These are phyloP conservation scores for Glyptemys insculpta DNA, from an alignment of 2,797 vertebrate species.

Conservation along the genomic window DNA sequence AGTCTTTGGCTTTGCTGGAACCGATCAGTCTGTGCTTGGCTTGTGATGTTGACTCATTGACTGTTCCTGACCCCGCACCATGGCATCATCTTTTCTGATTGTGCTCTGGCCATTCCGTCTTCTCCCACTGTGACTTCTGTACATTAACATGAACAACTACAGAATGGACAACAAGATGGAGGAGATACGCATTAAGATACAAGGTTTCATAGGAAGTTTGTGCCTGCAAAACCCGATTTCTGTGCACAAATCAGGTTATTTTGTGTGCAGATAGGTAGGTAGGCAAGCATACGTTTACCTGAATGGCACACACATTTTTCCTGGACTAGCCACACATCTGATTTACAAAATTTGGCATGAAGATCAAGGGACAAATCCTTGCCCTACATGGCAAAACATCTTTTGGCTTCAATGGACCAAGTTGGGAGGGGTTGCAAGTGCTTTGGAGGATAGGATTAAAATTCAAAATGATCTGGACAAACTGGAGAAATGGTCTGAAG, in stretches of 20 bases:
- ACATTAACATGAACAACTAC: not conserved
- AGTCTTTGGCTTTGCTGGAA: not conserved
- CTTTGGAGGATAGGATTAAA: too few relatives aligned
- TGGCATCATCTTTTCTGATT: not conserved
- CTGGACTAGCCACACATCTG: not conserved
- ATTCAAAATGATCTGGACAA: too few relatives aligned
- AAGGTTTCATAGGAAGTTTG: not conserved
- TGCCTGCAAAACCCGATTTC: not conserved
- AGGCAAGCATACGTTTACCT: rapidly evolving
- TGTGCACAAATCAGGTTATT: not conserved
- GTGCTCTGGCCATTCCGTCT: not conserved
- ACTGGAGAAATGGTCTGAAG: too few relatives aligned
- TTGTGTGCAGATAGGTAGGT: not conserved
- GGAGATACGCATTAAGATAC: not conserved
- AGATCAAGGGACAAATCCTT: not conserved
- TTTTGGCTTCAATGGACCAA: not conserved
- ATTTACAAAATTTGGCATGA: not conserved
- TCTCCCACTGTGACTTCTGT: not conserved
- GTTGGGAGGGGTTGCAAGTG: too few relatives aligned
- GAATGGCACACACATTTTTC: not conserved
- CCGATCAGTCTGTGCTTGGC: not conserved
- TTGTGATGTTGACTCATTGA: not conserved
- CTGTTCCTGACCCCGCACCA: not conserved
- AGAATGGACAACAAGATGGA: not conserved
- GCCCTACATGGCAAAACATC: not conserved